Conservation (phyloP, 1,140 invertebrate genomes). For the Pachypsylla venusta region DNA sequence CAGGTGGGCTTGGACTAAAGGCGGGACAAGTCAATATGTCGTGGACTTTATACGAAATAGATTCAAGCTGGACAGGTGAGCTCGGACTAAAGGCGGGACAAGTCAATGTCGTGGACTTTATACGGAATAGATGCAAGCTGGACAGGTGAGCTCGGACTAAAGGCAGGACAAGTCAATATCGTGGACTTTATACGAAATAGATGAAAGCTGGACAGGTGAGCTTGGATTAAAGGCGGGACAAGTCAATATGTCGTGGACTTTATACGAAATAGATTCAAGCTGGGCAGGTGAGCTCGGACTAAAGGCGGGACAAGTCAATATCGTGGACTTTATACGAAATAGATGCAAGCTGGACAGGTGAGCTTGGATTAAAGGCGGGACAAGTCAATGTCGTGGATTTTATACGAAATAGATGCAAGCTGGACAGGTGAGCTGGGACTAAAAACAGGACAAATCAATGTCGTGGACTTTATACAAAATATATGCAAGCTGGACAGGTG, state of each 20-base stretch:
- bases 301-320: conserved; percentile 52
- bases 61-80: conserved; percentile 45
- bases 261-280: conserved; percentile 50
- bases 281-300: conserved; percentile 33
- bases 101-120: conserved; percentile 54
- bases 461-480: conserved; percentile 53
- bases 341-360: conserved; percentile 46
- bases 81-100: conserved; percentile 42
- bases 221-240: conserved; percentile 50
- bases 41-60: conserved; percentile 56
- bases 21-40: too few species aligned
- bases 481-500: conserved; percentile 45
- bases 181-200: conserved; percentile 53
- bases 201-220: conserved; percentile 43
- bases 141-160: conserved; percentile 33
- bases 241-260: conserved; percentile 56
- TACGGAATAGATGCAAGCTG: conserved; percentile 53
- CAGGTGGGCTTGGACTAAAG: too few species aligned
- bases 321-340: conserved; percentile 53
- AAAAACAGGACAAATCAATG: conserved; percentile 58
- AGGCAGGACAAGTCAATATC: conserved; percentile 53
- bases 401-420: conserved; percentile 50
- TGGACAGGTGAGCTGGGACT: conserved; percentile 36
- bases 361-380: conserved; percentile 45
- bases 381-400: conserved; percentile 57